A percentile compares a stretch with the other conserved stretches of the same genome.
phyloP scores from a whole-genome alignment of 1,140 invertebrate genomes.

The Delia radicum region DNA sequence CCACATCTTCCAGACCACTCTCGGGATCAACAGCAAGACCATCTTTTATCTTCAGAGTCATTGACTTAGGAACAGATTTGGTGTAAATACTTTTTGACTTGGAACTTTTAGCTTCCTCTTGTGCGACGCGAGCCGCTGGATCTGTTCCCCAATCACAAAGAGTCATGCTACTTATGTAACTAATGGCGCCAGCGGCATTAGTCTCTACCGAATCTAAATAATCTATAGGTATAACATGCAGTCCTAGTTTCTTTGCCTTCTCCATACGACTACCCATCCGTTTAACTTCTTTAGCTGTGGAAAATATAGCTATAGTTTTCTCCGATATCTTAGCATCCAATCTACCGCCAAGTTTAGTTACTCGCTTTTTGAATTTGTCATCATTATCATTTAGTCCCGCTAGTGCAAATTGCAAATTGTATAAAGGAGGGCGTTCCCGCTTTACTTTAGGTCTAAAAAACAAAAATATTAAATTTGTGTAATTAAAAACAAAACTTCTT shows the following conservation, averaged over 20 bases:
- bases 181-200: slow-evolving; percentile 60
- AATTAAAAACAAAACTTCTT: too few relatives aligned
- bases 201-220: slow-evolving; percentile 73
- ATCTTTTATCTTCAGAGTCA: slow-evolving; percentile 82
- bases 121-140: slow-evolving; percentile 61
- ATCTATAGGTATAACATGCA: slow-evolving; percentile 79
- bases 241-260: slow-evolving; percentile 67
- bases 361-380: slow-evolving; percentile 67
- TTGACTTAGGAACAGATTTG: slow-evolving; percentile 65
- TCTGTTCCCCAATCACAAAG: slow-evolving; percentile 84
- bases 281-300: slow-evolving; percentile 69
- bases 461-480: background rate
- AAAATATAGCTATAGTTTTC: slow-evolving; percentile 74
- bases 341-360: slow-evolving; percentile 75
- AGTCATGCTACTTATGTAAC: slow-evolving; percentile 69
- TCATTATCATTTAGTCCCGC: slow-evolving; percentile 64
- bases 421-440: slow-evolving; percentile 66
- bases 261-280: slow-evolving; percentile 68
- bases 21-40: slow-evolving; percentile 89
- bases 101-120: slow-evolving; percentile 61
- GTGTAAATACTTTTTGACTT: slow-evolving; percentile 68
- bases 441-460: slow-evolving; percentile 61
- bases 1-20: slow-evolving; percentile 73
- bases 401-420: slow-evolving; percentile 79
- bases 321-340: slow-evolving; percentile 67